These are phyloP conservation scores for Ageneiosus marmoratus DNA, from an alignment of 2,113 vertebrate species.

Conservation along the genomic window DNA sequence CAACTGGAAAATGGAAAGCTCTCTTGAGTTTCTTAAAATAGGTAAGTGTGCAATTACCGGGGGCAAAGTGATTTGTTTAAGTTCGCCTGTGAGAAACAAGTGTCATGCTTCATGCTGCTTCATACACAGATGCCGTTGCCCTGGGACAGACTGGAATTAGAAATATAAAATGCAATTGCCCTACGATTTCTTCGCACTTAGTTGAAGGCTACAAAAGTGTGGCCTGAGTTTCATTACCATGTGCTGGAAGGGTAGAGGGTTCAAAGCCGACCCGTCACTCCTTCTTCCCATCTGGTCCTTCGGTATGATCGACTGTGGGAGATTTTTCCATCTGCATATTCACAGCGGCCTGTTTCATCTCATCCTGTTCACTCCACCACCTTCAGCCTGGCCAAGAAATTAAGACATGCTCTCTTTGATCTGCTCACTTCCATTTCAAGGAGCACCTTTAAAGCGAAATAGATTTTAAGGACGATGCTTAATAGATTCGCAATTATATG, in stretches of 20 bases:
- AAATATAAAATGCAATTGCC: background rate
- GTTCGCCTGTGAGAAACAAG: constrained; percentile 12
- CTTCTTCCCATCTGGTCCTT: constrained; percentile 32
- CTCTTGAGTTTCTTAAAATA: constrained; percentile 37
- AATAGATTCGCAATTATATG: background rate
- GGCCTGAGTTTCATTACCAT: constrained; percentile 16
- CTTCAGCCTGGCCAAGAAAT: constrained; percentile 37
- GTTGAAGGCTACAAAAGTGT: background rate
- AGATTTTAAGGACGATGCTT: background rate
- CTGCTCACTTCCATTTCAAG: background rate
- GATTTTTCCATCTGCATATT: constrained; percentile 35
- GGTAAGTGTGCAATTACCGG: constrained; percentile 36
- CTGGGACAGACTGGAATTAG: background rate
- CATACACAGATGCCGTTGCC: background rate
- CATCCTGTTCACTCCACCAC: constrained; percentile 8
- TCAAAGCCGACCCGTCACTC: constrained; percentile 14
- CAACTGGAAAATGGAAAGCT: constrained; percentile 29
- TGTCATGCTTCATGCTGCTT: constrained; percentile 8
- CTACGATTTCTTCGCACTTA: background rate
- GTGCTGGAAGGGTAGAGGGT: constrained; percentile 3
- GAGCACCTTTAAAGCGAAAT: background rate
- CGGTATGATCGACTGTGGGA: constrained; percentile 11
- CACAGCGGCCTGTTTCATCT: constrained; percentile 31
- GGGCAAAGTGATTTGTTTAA: constrained; percentile 21
- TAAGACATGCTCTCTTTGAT: constrained; percentile 39